Evolutionary conservation across 2,888 invertebrate species (phyloP).

Genomic region (Drosophila phalerata): DNA sequence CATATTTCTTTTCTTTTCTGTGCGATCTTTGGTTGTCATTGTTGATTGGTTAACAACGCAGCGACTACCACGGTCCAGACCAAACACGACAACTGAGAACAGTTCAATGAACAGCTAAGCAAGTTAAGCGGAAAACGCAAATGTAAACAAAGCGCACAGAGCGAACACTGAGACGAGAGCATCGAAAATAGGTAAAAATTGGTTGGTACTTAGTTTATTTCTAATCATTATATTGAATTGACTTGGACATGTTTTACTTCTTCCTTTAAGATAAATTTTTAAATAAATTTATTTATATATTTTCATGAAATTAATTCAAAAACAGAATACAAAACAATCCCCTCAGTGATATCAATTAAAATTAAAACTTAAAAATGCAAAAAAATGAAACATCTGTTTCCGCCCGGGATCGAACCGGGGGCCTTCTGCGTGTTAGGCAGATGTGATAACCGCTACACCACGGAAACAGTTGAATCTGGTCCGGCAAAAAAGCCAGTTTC

Average conservation of each 20-base stretch:
- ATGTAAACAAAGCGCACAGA: conserved; percentile 61
- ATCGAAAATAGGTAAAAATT: neutral
- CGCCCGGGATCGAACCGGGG: conserved; percentile 86
- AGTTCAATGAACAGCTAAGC: conserved; percentile 76
- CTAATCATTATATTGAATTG: neutral
- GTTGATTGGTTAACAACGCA: conserved; percentile 61
- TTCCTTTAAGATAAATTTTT: neutral
- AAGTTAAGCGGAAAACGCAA: conserved; percentile 54
- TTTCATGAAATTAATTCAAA: neutral
- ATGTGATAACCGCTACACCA: conserved; percentile 86
- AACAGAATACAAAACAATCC: neutral
- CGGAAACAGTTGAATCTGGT: conserved; percentile 73
- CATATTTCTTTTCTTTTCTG: conserved; percentile 23
- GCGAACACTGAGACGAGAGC: conserved; percentile 36
- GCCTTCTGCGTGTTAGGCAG: conserved; percentile 86
- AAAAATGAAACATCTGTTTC: conserved; percentile 43
- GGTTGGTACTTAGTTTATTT: too few relatives aligned
- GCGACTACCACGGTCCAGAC: conserved; percentile 38
- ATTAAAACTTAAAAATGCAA: neutral
- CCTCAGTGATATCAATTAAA: neutral
- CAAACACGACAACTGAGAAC: conserved; percentile 41
- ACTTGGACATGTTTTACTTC: neutral
- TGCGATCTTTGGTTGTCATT: conserved; percentile 53
- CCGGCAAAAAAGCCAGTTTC: neutral
- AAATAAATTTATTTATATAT: neutral